Base-by-base conservation (phyloP, 1,140 invertebrate genomes). In the Listronotus oregonensis region DNA sequence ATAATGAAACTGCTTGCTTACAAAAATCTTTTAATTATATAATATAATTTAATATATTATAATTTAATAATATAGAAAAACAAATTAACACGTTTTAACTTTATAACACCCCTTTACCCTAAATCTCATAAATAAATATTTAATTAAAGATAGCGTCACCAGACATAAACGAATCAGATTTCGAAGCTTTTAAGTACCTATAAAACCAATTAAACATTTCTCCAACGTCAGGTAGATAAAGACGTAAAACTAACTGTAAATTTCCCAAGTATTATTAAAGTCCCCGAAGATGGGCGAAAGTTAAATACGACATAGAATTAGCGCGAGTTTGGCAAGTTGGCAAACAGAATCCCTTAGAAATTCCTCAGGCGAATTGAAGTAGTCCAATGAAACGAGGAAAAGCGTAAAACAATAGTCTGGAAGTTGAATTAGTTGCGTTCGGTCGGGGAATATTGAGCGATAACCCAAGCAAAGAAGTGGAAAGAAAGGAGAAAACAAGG, bases 381-480 rank as follows among this genome's bases (percentile, higher is more conserved):
- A 57, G 54, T 50, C 63, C 63, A 55, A 65, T 58, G 63, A 65
- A 65, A 62, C 51, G 60, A 44, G 57, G 39, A 62, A 70, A 66
- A 70, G 64, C 64, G 64, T 69, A 67, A 73, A 75, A 75, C 73
- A 75, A 75, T 73, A 71, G 71, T 72, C 68, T 69, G 65, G 66
- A 72, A 75, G 62, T 75, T 73, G 73, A 75, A 75, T 75, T 75
- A 75, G 73, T 72, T 71, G 64, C 71, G 70, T 73, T 75, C 73
- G 71, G 72, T 66, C 54, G 59, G 58, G 65, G 73, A 75, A 73
- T 75, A 69, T 71, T 70, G 71, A 75, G 65, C 73, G 73, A 71
- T 66, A 70, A 71, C 69, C 66, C 50, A 39, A 60, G 49, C 50
- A 56, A 73, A 73, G 68, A 66, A 72, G 64, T 61, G 50, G 62